Conservation (phyloP, 2,797 vertebrate species). For the Enteromius paludinosus region DNA sequence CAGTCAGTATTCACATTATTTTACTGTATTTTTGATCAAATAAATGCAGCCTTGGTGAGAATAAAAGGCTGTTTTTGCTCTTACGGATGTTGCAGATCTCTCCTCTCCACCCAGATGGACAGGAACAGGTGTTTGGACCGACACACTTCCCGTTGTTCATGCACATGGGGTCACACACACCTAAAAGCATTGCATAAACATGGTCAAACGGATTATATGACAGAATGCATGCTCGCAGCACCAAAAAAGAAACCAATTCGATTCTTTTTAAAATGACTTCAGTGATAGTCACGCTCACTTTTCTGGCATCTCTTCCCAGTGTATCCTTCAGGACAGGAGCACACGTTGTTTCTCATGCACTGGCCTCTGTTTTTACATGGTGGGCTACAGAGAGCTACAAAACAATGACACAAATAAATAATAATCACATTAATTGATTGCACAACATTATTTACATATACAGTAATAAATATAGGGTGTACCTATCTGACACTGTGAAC, state of each 20-base stretch:
- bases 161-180: conserved; percentile 90
- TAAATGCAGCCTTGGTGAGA: background rate
- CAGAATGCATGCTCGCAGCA: background rate
- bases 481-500: conserved; percentile 91
- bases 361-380: conserved; percentile 92
- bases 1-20: background rate
- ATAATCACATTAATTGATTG: background rate
- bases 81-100: conserved; percentile 84
- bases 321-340: conserved; percentile 87
- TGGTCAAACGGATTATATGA: background rate
- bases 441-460: background rate
- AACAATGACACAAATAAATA: background rate
- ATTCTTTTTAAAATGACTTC: background rate
- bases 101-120: conserved; percentile 90
- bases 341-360: conserved; percentile 90
- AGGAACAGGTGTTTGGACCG: conserved; percentile 87
- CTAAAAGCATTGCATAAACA: conserved; percentile 66
- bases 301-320: conserved; percentile 88
- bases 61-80: conserved; percentile 60
- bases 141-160: conserved; percentile 92
- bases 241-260: no score
- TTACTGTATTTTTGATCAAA: background rate
- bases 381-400: conserved; percentile 88
- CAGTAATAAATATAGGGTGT: conserved; percentile 34
- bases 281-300: conserved; percentile 77